These are phyloP conservation scores for Tetragnatha versicolor DNA, from an alignment of 1,140 invertebrate species.

Conservation along the genomic window DNA sequence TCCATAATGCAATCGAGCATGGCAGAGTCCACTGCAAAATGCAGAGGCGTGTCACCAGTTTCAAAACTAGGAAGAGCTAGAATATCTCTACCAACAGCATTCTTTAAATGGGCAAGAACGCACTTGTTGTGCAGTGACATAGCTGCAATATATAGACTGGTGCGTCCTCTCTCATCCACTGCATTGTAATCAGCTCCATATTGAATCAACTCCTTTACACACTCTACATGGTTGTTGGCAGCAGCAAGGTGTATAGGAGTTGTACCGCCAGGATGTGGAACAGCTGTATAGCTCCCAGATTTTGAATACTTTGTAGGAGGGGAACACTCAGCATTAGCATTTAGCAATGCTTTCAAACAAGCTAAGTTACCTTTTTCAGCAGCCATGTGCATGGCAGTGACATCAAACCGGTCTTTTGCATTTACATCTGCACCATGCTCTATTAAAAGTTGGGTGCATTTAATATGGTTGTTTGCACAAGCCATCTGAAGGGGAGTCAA, in stretches of 20 bases:
- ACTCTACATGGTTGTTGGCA: constrained; percentile 59
- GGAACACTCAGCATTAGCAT: constrained; percentile 61
- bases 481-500: constrained; percentile 64
- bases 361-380: constrained; percentile 61
- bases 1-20: constrained; percentile 60
- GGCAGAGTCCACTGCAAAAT: constrained; percentile 62
- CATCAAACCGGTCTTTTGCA: constrained; percentile 63
- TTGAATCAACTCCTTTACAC: constrained; percentile 60
- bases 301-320: constrained; percentile 61
- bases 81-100: constrained; percentile 63
- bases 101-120: constrained; percentile 61
- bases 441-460: constrained; percentile 60
- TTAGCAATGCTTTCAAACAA: constrained; percentile 60
- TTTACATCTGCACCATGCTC: constrained; percentile 61
- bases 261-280: constrained; percentile 42
- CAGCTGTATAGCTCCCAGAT: constrained; percentile 61
- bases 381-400: constrained; percentile 63
- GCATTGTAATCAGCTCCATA: constrained; percentile 61
- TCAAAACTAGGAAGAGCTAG: constrained; percentile 62
- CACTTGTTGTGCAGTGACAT: constrained; percentile 59
- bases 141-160: constrained; percentile 62
- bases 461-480: constrained; percentile 60
- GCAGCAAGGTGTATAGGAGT: constrained; percentile 58
- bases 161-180: constrained; percentile 62
- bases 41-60: constrained; percentile 62